Evolutionary conservation across 2,888 invertebrate species (phyloP), one percentile per base, ranked within the genome.

Genomic region (Thelaira solivaga): DNA sequence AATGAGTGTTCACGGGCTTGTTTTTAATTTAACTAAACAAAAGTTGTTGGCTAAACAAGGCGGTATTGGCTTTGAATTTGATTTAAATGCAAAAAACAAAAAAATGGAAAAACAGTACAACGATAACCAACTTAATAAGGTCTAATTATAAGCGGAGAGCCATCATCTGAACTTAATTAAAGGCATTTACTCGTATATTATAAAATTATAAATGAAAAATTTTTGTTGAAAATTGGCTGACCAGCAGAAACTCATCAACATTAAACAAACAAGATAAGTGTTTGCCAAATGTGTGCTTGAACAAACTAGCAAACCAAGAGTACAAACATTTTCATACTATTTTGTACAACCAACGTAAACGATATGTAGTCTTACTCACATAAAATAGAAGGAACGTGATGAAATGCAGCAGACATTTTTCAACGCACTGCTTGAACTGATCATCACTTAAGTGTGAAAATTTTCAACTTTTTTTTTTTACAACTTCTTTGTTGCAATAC

Each of bases 401-500:
- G 67, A 67, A 62, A 72, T 67, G 61, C 49, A 26, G 26, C 49
- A 67, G 62, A 53, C 26, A 49, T 43, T 61, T 55, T 53, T 43
- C 26, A 69, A 55, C 29, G 57, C 59, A 59, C 43, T 64, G 26
- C 36, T 45, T 49, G 39, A 31, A 61, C 53, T 45, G 68, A 71
- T 78, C 78, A 65, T 65, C 78, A 71, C 65, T 71, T 78, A 78
- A 78, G 78, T 78, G 78, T 78, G 78, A 78, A 78, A 74, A 71
- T 65, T 64, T 71, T 74, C 69, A 78, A 39, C 24, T 51, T 62
- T 57, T 43, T 59, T 53, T 43, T 39, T 57, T 8, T 8, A 36
- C 53, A 36, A 59, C 43, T 16, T 45, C 8, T 39, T 57, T 45
- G 29, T 31, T 41, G 34, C 22, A 61, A 29, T 45, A n/a, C 26